Conservation (phyloP, 2,113 vertebrate genomes). For the Archocentrus centrarchus region DNA sequence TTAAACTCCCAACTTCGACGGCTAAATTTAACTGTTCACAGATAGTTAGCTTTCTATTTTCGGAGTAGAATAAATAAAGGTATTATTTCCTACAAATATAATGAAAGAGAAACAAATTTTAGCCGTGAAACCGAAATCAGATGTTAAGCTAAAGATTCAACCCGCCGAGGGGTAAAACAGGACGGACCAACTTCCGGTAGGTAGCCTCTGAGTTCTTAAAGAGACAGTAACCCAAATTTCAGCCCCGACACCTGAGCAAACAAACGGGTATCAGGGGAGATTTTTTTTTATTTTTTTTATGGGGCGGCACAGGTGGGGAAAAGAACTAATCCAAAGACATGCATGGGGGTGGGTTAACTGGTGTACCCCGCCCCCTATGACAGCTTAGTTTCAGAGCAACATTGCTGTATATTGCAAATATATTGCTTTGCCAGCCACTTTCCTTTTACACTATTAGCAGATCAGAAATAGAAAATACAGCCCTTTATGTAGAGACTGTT, state of each 20-base stretch:
- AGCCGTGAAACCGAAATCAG: background rate
- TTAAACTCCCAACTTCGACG: background rate
- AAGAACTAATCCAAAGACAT: background rate
- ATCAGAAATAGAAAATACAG: too few species aligned
- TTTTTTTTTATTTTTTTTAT: too few species aligned
- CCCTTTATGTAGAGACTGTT: too few species aligned
- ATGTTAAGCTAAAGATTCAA: background rate
- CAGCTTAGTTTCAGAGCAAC: too few species aligned
- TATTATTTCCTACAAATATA: background rate
- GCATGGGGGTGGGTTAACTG: too few species aligned
- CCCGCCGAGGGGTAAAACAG: background rate
- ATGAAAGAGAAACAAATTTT: background rate
- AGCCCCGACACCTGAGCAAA: too few species aligned
- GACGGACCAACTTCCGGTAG: conserved; percentile 52
- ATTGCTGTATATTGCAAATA: too few species aligned
- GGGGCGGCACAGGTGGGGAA: background rate
- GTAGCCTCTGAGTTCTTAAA: conserved; percentile 3
- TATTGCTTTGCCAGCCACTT: too few species aligned
- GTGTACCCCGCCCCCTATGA: too few species aligned
- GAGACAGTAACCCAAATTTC: background rate
- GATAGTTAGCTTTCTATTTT: background rate
- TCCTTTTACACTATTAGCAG: too few species aligned
- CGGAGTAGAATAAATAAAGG: background rate
- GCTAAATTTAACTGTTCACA: background rate
- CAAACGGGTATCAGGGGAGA: too few species aligned